Percentiles rank a stretch among this genome's conserved stretches.
Evolutionary conservation across 2,113 vertebrate species (phyloP).

Genomic region (Perccottus glenii): DNA sequence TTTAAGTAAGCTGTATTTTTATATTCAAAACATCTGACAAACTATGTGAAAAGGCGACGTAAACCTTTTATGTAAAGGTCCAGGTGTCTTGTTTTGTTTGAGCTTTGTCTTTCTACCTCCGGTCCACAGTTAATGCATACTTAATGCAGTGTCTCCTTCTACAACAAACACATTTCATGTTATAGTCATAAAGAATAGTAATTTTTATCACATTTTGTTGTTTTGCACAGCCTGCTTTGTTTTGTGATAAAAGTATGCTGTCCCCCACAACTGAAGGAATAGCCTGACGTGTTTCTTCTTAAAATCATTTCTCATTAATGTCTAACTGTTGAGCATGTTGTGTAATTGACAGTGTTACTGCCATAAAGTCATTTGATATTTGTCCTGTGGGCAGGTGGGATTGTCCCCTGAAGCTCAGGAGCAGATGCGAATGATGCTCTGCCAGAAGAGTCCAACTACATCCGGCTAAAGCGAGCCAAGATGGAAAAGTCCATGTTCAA

Average conservation of each 20-base stretch:
- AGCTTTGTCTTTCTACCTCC: too few species aligned
- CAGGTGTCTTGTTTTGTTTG: too few species aligned
- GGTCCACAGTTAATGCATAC: too few species aligned
- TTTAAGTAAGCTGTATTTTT: constrained; percentile 83
- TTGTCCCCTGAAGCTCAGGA: constrained; percentile 94
- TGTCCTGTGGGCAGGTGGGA: constrained; percentile 84
- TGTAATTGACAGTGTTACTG: neutral
- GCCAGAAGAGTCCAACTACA: constrained; percentile 98
- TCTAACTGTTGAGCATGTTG: too few species aligned
- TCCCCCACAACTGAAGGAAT: neutral
- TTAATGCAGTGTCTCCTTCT: neutral
- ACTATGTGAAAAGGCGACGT: too few species aligned
- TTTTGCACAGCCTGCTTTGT: constrained; percentile 70
- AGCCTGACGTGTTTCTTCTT: too few species aligned
- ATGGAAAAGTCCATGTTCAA: constrained; percentile 99
- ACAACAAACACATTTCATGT: constrained; percentile 26
- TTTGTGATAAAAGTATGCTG: constrained; percentile 28
- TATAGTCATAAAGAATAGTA: neutral
- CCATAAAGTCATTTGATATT: neutral
- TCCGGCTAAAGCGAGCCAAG: constrained; percentile 96
- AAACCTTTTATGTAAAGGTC: too few species aligned
- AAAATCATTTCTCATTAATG: neutral
- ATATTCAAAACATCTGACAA: too few species aligned
- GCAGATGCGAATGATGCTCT: constrained; percentile 99
- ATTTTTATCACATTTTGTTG: constrained; percentile 21